phyloP scores from a whole-genome alignment of 2,113 vertebrate genomes.

The Neogobius melanostomus region DNA sequence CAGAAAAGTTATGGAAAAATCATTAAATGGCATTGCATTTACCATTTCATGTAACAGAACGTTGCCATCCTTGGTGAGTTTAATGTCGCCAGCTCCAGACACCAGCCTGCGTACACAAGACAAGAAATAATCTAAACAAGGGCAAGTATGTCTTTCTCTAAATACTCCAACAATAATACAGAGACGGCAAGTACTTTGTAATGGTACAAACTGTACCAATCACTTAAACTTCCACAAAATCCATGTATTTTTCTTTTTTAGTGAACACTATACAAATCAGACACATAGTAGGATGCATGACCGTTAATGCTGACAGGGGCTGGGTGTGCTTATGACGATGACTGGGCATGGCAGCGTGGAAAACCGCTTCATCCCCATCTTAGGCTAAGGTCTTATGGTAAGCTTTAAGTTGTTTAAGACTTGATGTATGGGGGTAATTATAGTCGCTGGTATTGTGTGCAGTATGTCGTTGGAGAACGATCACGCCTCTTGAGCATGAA shows the following conservation, averaged over 20 bases:
- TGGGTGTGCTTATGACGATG: slow-evolving; percentile 24
- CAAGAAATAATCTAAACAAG: background rate
- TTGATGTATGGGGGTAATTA: background rate
- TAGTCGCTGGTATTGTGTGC: no score
- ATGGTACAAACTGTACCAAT: background rate
- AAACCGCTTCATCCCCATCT: slow-evolving; percentile 7
- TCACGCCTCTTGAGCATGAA: background rate
- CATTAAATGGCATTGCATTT: slow-evolving; percentile 35
- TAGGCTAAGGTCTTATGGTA: background rate
- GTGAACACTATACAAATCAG: background rate
- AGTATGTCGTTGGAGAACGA: background rate
- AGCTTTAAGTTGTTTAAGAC: no score
- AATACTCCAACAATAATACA: no score
- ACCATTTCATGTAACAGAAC: slow-evolving; percentile 98
- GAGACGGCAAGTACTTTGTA: background rate
- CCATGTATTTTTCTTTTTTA: background rate
- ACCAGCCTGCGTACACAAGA: slow-evolving; percentile 82
- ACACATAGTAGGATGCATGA: background rate
- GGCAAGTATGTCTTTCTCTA: background rate
- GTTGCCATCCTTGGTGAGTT: slow-evolving; percentile 97
- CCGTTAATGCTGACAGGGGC: slow-evolving; percentile 39
- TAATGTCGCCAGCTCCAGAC: slow-evolving; percentile 95
- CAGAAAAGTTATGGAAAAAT: no score
- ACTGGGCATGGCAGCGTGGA: slow-evolving; percentile 60
- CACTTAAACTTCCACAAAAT: background rate